phyloP scores from a whole-genome alignment of 2,797 vertebrate genomes.

The Glossophaga mutica region DNA sequence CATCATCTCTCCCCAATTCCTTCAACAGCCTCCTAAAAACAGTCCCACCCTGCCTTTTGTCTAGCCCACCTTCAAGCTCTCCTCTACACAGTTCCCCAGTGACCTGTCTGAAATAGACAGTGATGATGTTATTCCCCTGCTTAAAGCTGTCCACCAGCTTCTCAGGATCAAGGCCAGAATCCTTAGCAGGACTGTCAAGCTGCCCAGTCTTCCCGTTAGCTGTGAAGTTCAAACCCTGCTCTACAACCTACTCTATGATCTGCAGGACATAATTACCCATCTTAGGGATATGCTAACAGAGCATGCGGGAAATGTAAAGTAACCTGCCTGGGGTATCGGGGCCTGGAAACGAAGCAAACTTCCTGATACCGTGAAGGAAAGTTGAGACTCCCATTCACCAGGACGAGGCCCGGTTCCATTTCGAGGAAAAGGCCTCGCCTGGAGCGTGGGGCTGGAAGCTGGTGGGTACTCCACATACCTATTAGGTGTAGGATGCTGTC shows the following conservation, averaged over 20 bases:
- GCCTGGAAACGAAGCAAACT: not conserved
- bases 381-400: rapidly evolving
- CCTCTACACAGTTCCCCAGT: not conserved
- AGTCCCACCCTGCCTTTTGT: not conserved
- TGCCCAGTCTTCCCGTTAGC: not conserved
- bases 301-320: not conserved
- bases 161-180: not conserved
- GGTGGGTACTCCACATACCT: conserved; percentile 80
- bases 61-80: not conserved
- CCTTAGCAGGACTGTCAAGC: not conserved
- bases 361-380: not conserved
- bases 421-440: not conserved
- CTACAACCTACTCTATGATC: not conserved
- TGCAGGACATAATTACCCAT: not conserved
- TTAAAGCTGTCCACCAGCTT: not conserved
- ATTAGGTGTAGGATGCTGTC: conserved; percentile 83
- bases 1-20: not conserved
- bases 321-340: not conserved
- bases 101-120: not conserved
- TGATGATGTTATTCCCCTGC: not conserved
- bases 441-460: too few relatives aligned
- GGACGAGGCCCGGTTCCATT: not conserved
- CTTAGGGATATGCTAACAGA: not conserved
- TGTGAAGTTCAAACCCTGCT: not conserved
- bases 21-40: not conserved